A percentile compares a stretch with the other conserved stretches of the same genome.
phyloP scores from a whole-genome alignment of 2,113 vertebrate species.

The Chamaetylas fuelleborni region DNA sequence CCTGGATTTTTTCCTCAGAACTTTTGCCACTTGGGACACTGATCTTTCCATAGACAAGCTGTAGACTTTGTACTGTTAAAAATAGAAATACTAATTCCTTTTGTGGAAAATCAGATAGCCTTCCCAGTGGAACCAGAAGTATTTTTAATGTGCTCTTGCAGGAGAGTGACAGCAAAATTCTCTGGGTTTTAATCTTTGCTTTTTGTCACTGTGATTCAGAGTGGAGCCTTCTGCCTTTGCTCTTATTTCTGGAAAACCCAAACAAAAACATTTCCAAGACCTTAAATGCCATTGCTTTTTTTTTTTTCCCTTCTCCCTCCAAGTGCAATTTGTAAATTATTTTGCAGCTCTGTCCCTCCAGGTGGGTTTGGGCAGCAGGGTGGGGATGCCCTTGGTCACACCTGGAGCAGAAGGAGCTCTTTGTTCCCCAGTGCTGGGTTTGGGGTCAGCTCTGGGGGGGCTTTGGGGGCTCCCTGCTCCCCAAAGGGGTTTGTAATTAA shows the following conservation, averaged over 20 bases:
- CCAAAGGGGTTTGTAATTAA: neutral
- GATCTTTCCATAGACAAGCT: neutral
- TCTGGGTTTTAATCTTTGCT: neutral
- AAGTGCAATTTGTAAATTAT: fast-evolving
- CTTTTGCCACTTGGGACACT: neutral
- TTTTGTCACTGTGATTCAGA: neutral
- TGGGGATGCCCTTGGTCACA: neutral
- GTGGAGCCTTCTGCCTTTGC: neutral
- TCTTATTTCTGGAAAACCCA: neutral
- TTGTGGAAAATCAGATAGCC: neutral
- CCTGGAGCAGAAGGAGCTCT: neutral
- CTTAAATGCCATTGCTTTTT: neutral
- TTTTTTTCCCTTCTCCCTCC: too few relatives aligned
- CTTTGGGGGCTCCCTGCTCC: neutral
- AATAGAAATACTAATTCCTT: neutral
- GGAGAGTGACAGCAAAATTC: neutral
- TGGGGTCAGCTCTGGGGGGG: neutral
- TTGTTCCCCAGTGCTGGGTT: neutral
- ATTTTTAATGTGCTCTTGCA: neutral
- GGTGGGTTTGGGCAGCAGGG: neutral
- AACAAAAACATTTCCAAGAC: neutral
- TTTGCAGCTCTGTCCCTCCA: neutral
- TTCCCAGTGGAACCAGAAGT: neutral
- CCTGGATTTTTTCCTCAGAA: neutral
- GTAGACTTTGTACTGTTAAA: neutral